phyloP scores from a whole-genome alignment of 2,888 invertebrate species.

The Melanchra persicariae region DNA sequence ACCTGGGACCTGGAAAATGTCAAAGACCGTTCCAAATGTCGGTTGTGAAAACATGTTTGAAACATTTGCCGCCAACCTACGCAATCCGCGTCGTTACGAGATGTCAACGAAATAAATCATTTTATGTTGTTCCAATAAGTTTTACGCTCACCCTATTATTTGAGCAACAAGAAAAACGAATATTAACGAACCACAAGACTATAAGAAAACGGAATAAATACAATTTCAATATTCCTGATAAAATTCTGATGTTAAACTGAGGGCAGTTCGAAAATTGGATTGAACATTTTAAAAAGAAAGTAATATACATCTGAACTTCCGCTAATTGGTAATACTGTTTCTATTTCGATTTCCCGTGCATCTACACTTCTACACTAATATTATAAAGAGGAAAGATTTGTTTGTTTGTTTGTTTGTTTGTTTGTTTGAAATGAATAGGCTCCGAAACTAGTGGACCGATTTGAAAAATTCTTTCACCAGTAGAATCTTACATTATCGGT shows the following conservation, averaged over 20 bases:
- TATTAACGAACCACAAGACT: conserved; percentile 8
- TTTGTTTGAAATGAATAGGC: too few species aligned
- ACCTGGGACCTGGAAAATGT: too few species aligned
- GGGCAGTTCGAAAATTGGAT: conserved; percentile 7
- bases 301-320: neutral
- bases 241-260: conserved; percentile 14
- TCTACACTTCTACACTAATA: too few species aligned
- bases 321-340: conserved; percentile 20
- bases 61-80: too few species aligned
- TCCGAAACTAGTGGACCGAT: too few species aligned
- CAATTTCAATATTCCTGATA: neutral
- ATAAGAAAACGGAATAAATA: neutral
- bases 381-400: too few species aligned
- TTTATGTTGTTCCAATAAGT: neutral
- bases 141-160: conserved; percentile 5
- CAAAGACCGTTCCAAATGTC: neutral
- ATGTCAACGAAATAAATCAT: conserved; percentile 1
- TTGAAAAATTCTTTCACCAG: too few species aligned
- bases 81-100: too few species aligned
- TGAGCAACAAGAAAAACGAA: conserved; percentile 12
- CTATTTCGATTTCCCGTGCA: neutral
- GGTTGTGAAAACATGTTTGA: neutral
- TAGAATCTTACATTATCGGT: too few species aligned
- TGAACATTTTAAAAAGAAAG: conserved; percentile 14
- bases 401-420: too few species aligned